Conservation (phyloP, 2,113 vertebrate species). For the Microtus oregoni region DNA sequence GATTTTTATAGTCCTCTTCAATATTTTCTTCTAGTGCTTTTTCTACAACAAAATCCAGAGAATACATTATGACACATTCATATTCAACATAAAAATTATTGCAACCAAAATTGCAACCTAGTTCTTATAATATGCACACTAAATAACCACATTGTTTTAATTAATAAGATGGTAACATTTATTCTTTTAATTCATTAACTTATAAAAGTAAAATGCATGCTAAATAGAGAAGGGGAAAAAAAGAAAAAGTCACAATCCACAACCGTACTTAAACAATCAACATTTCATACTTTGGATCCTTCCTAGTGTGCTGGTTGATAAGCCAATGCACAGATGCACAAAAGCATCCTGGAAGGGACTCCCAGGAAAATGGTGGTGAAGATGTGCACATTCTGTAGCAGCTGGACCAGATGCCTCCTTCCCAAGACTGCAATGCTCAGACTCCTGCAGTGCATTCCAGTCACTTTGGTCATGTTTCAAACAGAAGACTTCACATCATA, state of each 20-base stretch:
- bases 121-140: too few relatives aligned
- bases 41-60: too few relatives aligned
- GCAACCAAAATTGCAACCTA: too few relatives aligned
- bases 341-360: neutral
- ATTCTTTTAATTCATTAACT: neutral
- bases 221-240: neutral
- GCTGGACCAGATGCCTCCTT: neutral
- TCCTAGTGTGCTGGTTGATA: slow-evolving; percentile 53
- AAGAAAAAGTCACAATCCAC: neutral
- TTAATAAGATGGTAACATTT: too few relatives aligned
- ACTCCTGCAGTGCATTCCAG: neutral
- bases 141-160: too few relatives aligned
- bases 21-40: too few relatives aligned
- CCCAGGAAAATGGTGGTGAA: neutral
- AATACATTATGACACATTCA: too few relatives aligned
- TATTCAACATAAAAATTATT: too few relatives aligned
- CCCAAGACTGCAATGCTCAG: neutral
- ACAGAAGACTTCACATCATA: neutral
- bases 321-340: neutral
- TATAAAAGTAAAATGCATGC: neutral
- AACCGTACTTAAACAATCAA: neutral
- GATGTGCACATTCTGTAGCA: neutral
- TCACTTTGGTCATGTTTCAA: slow-evolving; percentile 57
- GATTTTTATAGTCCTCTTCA: too few relatives aligned
- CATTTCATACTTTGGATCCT: neutral